Evolutionary conservation across 1,140 invertebrate species (phyloP).

Genomic region (Pseudachorutes palmiensis): DNA sequence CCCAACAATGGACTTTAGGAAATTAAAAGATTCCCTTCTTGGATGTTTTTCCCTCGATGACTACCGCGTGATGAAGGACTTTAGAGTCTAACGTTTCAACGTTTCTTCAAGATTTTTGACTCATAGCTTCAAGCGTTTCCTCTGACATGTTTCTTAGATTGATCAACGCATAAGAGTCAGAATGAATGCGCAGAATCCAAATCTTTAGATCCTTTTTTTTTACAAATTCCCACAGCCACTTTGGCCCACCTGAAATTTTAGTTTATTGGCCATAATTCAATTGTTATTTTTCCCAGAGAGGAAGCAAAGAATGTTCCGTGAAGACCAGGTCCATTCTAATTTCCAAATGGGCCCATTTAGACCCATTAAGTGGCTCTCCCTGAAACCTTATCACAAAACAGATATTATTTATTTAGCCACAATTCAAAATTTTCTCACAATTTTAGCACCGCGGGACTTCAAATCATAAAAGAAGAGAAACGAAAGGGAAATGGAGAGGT

Average conservation of each 20-base stretch:
- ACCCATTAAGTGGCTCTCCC: not conserved
- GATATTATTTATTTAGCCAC: not conserved
- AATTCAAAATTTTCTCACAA: slow-evolving; percentile 1
- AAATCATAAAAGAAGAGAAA: not conserved
- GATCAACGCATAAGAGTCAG: no score
- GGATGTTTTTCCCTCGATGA: no score
- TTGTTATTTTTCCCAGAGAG: not conserved
- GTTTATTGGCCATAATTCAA: slow-evolving; percentile 7
- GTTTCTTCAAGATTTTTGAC: no score
- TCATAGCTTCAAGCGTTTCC: no score
- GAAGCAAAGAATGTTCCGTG: no score
- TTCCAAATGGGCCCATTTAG: not conserved
- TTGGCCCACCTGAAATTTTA: not conserved
- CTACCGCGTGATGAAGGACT: no score
- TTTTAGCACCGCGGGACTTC: not conserved
- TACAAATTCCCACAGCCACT: not conserved
- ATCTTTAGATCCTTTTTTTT: not conserved
- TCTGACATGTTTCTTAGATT: no score
- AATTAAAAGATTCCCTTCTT: no score
- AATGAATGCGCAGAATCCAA: no score
- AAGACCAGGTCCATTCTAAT: not conserved
- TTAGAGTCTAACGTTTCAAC: no score
- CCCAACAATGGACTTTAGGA: no score
- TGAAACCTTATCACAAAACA: not conserved
- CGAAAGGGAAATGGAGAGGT: not conserved